Conservation (phyloP, 2,113 vertebrate species). For the Amblyornis subalaris region DNA sequence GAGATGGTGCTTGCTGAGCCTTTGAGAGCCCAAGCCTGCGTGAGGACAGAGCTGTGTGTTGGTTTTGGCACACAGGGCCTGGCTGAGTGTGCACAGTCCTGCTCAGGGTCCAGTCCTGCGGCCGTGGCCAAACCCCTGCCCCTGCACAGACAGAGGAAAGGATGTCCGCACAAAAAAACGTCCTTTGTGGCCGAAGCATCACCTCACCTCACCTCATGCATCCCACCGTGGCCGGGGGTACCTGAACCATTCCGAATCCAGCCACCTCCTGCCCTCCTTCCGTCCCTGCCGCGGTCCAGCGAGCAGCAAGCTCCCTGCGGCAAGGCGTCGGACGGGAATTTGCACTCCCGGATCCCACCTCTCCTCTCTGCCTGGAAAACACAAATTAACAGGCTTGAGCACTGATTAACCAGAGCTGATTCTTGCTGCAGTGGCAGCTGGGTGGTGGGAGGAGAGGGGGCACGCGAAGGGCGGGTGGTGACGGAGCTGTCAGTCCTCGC, state of each 20-base stretch:
- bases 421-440: constrained; percentile 55
- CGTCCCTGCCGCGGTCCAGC: neutral
- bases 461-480: constrained; percentile 34
- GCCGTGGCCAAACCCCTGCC: neutral
- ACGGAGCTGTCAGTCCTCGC: constrained; percentile 30
- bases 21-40: neutral
- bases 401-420: constrained; percentile 49
- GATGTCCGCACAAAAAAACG: neutral
- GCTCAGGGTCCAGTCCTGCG: neutral
- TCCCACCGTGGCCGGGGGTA: neutral
- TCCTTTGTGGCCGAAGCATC: neutral
- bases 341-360: neutral
- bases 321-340: accelerated
- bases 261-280: neutral
- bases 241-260: accelerated
- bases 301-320: neutral
- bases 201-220: accelerated
- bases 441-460: constrained; percentile 60
- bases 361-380: neutral
- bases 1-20: neutral
- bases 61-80: neutral
- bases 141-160: neutral
- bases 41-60: neutral
- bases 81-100: neutral
- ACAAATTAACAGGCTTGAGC: constrained; percentile 1